Evolutionary conservation across 2,888 invertebrate species (phyloP), one percentile per base, ranked within the genome.

Genomic region (Teleogryllus oceanicus): DNA sequence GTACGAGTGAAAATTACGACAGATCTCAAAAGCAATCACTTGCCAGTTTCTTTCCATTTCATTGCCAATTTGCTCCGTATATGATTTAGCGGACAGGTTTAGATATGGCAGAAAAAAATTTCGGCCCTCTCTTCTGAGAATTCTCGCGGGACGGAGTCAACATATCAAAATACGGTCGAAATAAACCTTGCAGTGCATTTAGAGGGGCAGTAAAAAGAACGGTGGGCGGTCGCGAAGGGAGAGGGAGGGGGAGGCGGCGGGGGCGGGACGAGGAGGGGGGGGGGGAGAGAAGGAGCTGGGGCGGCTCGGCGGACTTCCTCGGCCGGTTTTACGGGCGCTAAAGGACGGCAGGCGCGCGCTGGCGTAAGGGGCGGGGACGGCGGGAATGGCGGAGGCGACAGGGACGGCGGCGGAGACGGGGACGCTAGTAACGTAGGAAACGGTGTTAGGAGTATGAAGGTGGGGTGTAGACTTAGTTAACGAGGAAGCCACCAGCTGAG

Each of bases 151-250:
- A 62, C 62, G 62, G n/a, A 62, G 62, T 62, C 62, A 62, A 62
- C 62, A 62, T 62, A 62, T 62, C 62, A 62, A 62, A 62, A 62
- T 62, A 62, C 62, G 62, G n/a, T 62, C n/a, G 62, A 62, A 62
- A 62, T 62, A 62, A 62, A 62, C 62, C n/a, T 13, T n/a, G 62
- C 62, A 13, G n/a, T 18, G 62, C 62, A 62, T 62, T 62, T 62
- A 13, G 62, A 62, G 62, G n/a, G 62, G 62, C n/a, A 62, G 62
- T 62, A 62, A 62, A 62, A 62, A 62, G 62, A 62, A 62, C 62
- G 62, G 62, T 5, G 62, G 10, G n/a, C 62, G 13, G n/a, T 16
- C n/a, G 13, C 16, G 16, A 13, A n/a, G 62, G 13, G 16, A 1
- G 62, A 13, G 62, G 62, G 4, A 12, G 37, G 5, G 8, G 13